These are phyloP conservation scores for Lasaia peninsularis DNA, from an alignment of 1,140 invertebrate species.

Conservation along the genomic window DNA sequence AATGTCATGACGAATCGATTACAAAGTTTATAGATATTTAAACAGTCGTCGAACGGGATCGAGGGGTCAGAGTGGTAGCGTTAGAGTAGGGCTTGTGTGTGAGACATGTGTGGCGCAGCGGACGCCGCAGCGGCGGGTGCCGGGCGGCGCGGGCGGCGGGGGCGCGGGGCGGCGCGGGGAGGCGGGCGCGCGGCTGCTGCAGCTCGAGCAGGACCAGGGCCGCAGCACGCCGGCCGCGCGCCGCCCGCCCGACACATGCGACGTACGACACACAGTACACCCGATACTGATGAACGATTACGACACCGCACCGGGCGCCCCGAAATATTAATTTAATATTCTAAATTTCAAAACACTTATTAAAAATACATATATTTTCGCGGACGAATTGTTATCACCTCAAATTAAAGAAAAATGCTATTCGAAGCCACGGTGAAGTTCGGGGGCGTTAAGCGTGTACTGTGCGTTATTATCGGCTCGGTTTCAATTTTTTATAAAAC, in stretches of 20 bases:
- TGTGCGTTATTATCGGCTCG: too few species aligned
- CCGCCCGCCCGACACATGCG: slow-evolving; percentile 30
- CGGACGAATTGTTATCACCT: too few species aligned
- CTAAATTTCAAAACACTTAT: too few species aligned
- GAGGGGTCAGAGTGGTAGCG: not conserved
- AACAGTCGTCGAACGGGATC: not conserved
- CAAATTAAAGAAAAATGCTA: too few species aligned
- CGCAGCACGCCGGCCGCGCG: slow-evolving; percentile 69
- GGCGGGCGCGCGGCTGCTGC: slow-evolving; percentile 57
- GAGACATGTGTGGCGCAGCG: slow-evolving; percentile 32
- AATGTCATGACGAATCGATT: too few species aligned
- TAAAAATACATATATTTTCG: too few species aligned
- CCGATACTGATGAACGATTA: not conserved
- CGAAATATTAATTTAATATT: not conserved
- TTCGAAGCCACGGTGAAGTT: too few species aligned
- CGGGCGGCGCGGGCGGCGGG: slow-evolving; percentile 18
- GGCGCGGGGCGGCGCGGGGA: slow-evolving; percentile 17
- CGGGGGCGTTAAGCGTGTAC: too few species aligned
- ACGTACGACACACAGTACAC: slow-evolving; percentile 19
- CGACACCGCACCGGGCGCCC: not conserved
- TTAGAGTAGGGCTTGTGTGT: slow-evolving; percentile 27
- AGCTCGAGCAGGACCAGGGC: slow-evolving; percentile 65
- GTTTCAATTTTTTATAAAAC: too few species aligned
- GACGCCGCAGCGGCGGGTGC: slow-evolving; percentile 20
- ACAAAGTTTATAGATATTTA: too few species aligned